phyloP scores from a whole-genome alignment of 2,888 invertebrate genomes.

The Chymomyza amoena region DNA sequence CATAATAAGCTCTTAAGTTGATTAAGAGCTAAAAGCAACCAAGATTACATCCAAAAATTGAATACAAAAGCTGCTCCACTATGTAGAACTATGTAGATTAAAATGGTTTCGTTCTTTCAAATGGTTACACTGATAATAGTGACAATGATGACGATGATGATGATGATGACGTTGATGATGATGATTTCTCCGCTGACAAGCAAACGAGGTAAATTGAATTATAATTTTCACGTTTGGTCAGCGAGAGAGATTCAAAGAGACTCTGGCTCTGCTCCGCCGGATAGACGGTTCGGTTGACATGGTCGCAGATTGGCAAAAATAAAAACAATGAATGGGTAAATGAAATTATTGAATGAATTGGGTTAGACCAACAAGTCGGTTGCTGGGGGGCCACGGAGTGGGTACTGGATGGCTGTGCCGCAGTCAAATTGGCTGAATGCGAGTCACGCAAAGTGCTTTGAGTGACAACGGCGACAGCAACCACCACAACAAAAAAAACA shows the following conservation, averaged over 20 bases:
- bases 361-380: slow-evolving; percentile 27
- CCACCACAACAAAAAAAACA: not conserved
- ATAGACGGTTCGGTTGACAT: too few species aligned
- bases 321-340: slow-evolving; percentile 55
- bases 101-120: not conserved
- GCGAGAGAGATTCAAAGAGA: not conserved
- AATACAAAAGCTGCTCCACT: too few species aligned
- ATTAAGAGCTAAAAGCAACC: too few species aligned
- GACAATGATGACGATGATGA: not conserved
- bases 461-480: slow-evolving; percentile 28
- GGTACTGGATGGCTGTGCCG: too few species aligned
- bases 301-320: slow-evolving; percentile 23
- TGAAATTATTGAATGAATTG: slow-evolving; percentile 70
- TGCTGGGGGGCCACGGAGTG: not conserved
- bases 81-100: too few species aligned
- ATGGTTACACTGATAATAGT: not conserved
- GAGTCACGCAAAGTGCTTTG: slow-evolving; percentile 61
- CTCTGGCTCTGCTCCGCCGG: not conserved
- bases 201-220: slow-evolving; percentile 1
- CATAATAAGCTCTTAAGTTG: too few species aligned
- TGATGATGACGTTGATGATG: too few species aligned
- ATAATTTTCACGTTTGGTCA: slow-evolving; percentile 1
- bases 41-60: too few species aligned
- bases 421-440: not conserved
- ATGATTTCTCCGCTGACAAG: not conserved